Evolutionary conservation across 2,888 invertebrate species (phyloP).

Genomic region (Thera obeliscata): DNA sequence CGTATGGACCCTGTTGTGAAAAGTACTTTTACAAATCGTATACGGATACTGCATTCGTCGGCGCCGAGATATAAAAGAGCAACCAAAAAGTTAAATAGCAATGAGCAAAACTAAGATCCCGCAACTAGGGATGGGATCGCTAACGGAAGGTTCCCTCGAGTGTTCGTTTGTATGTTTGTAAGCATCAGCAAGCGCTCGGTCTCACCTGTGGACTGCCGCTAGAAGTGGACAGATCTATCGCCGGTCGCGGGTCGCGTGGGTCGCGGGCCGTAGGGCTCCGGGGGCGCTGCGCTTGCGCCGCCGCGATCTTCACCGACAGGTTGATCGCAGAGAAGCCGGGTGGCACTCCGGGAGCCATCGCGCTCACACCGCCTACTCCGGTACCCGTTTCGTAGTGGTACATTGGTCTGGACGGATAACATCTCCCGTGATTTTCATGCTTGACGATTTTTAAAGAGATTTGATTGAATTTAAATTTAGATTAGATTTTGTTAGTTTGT

Average conservation of each 20-base stretch:
- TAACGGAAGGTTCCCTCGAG: constrained; percentile 18
- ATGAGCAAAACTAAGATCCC: constrained; percentile 31
- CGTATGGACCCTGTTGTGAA: constrained; percentile 88
- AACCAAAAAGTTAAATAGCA: constrained; percentile 34
- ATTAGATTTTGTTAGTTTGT: constrained; percentile 4
- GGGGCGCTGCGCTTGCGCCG: constrained; percentile 88
- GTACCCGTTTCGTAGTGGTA: constrained; percentile 89
- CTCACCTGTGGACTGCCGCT: constrained; percentile 94
- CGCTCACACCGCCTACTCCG: constrained; percentile 84
- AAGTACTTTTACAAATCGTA: constrained; percentile 55
- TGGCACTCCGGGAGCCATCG: constrained; percentile 88
- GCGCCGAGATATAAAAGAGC: constrained; percentile 32
- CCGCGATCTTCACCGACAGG: constrained; percentile 93
- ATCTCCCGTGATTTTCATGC: constrained; percentile 24
- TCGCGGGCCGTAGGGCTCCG: constrained; percentile 90
- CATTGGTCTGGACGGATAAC: constrained; percentile 87
- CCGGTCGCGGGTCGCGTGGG: constrained; percentile 91
- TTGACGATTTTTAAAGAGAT: constrained; percentile 9
- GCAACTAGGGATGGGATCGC: constrained; percentile 9
- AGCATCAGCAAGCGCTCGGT: constrained; percentile 37
- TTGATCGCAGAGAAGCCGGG: constrained; percentile 92
- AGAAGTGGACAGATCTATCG: constrained; percentile 94
- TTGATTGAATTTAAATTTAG: constrained; percentile 1
- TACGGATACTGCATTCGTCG: constrained; percentile 21
- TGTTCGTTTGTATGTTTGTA: constrained; percentile 6